These are phyloP conservation scores for Cyprinodon brontotheroides DNA, from an alignment of 2,113 vertebrate genomes.

Conservation along the genomic window DNA sequence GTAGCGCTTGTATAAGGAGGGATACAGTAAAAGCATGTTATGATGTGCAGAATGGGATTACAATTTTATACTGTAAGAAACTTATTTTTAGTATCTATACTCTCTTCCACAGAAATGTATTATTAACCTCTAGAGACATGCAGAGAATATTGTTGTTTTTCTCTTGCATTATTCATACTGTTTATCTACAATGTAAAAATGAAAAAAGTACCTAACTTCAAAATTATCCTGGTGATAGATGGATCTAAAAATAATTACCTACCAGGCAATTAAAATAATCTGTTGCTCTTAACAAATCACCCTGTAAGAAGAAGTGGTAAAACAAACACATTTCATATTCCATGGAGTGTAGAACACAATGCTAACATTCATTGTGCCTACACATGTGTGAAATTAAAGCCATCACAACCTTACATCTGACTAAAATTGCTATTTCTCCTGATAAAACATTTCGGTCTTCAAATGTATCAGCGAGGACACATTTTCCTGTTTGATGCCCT, in stretches of 20 bases:
- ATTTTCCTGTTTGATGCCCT: conserved; percentile 64
- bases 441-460: conserved; percentile 62
- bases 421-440: conserved; percentile 70
- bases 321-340: conserved; percentile 64
- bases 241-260: conserved; percentile 25
- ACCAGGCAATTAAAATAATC: conserved; percentile 33
- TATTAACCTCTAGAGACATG: background rate
- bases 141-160: background rate
- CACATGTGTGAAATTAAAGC: conserved; percentile 81
- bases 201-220: background rate
- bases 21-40: background rate
- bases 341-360: conserved; percentile 37
- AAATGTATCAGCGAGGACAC: conserved; percentile 57
- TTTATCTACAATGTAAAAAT: background rate
- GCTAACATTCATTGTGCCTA: conserved; percentile 63
- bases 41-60: too few relatives aligned
- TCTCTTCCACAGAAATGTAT: background rate
- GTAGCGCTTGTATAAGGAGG: background rate
- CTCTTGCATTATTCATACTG: background rate
- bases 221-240: conserved; percentile 16
- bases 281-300: conserved; percentile 24
- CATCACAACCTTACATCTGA: conserved; percentile 70
- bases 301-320: conserved; percentile 33
- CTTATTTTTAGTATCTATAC: background rate
- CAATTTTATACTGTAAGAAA: too few relatives aligned